Conservation (phyloP, 2,888 invertebrate species). For the Helobdella robusta region DNA sequence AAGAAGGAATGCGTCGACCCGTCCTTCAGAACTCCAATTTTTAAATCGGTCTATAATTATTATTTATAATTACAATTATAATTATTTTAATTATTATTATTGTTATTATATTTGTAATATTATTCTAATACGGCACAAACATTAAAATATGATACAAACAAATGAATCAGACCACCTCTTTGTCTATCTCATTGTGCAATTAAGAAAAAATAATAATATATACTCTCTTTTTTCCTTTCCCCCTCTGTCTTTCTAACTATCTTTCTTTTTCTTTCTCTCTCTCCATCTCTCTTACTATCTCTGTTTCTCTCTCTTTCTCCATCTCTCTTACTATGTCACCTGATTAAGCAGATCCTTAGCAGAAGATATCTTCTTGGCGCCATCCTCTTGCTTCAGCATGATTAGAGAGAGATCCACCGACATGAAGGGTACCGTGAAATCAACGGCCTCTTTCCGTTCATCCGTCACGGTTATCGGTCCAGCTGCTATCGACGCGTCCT, state of each 20-base stretch:
- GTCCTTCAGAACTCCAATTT: not conserved
- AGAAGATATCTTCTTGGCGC: not conserved
- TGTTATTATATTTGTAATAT: too few species aligned
- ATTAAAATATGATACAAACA: too few species aligned
- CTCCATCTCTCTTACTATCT: not conserved
- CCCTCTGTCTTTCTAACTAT: too few species aligned
- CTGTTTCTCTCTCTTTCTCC: not conserved
- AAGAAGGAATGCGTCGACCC: slow-evolving; percentile 15
- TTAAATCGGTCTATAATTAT: not conserved
- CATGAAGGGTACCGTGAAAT: slow-evolving; percentile 31
- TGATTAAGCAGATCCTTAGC: slow-evolving; percentile 19
- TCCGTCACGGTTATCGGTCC: slow-evolving; percentile 28
- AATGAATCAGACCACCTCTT: too few species aligned
- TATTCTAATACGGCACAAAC: too few species aligned
- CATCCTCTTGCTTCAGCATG: slow-evolving; percentile 14
- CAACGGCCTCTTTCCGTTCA: slow-evolving; percentile 23
- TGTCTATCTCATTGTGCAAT: too few species aligned
- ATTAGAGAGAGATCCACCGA: slow-evolving; percentile 22
- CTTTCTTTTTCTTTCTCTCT: not conserved
- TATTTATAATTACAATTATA: not conserved
- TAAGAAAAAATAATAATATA: too few species aligned
- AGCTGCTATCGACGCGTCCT: slow-evolving; percentile 30
- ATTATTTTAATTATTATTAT: too few species aligned
- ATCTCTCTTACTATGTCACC: not conserved
- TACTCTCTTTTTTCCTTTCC: too few species aligned